Evolutionary conservation across 2,113 vertebrate species (phyloP), one percentile per base, ranked within the genome.

Genomic region (Carassius auratus): DNA sequence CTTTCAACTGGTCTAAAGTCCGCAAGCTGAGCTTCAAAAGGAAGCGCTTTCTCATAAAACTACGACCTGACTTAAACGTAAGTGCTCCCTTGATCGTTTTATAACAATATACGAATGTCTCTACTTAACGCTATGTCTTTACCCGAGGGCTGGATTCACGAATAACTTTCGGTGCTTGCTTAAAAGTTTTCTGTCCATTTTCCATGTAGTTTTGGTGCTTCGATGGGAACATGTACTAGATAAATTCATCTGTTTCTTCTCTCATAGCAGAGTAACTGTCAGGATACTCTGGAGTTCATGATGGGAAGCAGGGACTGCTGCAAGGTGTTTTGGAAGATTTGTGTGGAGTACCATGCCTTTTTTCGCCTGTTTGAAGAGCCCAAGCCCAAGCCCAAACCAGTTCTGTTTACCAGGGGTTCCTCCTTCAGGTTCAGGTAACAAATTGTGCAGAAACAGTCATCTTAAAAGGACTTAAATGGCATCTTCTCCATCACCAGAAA

Each of bases 241-340:
- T 17, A 76, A 12, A 76, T 14, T 5, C 23, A 55, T 55, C 42
- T 33, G 50, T 59, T 57, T 78, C 52, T 59, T 15, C 57, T 64
- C 48, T 89, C 26, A 19, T 57, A 90, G 90, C 91, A 99, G 96
- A 99, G 97, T 90, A 96, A 96, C 0, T 98, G 96, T 94, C 97
- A 99, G 93, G 98, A 99, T 91, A 99, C 97, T 3, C 92, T 99
- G 92, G 98, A 99, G 93, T 99, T 99, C 88, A 92, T 98, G 78
- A 99, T 99, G 98, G 95, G 93, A 89, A 99, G 96, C 91, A 95
- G 98, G 84, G 97, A 99, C 90, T 97, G 97, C 90, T 99, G 98
- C 93, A 99, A 99, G 92, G 94, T 97, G 82, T 99, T 99, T 93
- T 99, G 98, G 98, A 99, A 99, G 93, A 98, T 98, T 92, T 99